phyloP scores from a whole-genome alignment of 2,888 invertebrate genomes.

The Leptinotarsa rubiginosa region DNA sequence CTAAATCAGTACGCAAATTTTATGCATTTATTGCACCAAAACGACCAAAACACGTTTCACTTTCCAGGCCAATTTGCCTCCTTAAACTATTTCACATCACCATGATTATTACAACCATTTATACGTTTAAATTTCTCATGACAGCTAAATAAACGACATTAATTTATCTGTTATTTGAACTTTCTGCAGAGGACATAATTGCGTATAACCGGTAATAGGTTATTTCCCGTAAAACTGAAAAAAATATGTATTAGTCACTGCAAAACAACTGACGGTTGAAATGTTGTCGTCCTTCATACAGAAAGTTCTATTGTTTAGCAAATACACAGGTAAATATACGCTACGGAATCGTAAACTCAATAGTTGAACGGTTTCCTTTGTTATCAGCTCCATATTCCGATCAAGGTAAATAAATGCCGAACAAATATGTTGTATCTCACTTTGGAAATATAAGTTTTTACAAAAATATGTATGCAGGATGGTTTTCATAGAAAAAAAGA shows the following conservation, averaged over 20 bases:
- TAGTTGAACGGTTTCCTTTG: background rate
- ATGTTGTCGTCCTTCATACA: conserved; percentile 4
- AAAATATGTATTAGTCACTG: background rate
- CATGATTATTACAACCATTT: background rate
- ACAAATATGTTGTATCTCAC: too few species aligned
- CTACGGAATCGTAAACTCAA: background rate
- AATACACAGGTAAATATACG: background rate
- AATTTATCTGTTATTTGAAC: conserved; percentile 3
- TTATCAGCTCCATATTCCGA: background rate
- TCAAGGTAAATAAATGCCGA: too few species aligned
- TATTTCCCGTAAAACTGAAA: background rate
- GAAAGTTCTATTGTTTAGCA: conserved; percentile 7
- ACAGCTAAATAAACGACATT: background rate
- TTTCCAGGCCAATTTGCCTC: background rate
- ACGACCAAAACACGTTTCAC: background rate
- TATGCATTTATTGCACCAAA: too few species aligned
- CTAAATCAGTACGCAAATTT: too few species aligned
- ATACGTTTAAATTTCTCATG: background rate
- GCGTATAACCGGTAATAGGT: background rate
- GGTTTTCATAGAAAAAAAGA: too few species aligned
- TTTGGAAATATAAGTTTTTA: too few species aligned
- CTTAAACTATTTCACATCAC: background rate
- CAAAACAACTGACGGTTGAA: background rate
- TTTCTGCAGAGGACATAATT: conserved; percentile 1
- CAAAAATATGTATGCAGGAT: too few species aligned